phyloP scores from a whole-genome alignment of 2,797 vertebrate species.

The Sebastes steindachneri region DNA sequence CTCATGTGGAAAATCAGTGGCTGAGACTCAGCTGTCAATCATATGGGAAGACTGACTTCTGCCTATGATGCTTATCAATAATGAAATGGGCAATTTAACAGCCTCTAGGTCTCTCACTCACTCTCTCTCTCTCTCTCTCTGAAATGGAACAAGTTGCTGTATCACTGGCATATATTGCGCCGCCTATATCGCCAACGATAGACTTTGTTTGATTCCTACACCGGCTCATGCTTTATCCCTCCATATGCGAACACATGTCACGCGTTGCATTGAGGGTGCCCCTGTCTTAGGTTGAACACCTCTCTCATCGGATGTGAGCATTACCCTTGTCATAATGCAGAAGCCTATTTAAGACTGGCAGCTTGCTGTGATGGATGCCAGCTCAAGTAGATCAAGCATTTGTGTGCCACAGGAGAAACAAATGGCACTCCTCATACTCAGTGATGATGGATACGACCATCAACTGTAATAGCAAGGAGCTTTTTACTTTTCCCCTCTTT shows the following conservation, averaged over 20 bases:
- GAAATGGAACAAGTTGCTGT: slow-evolving; percentile 49
- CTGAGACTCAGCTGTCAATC: slow-evolving; percentile 77
- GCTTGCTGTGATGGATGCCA: slow-evolving; percentile 54
- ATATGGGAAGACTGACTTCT: slow-evolving; percentile 65
- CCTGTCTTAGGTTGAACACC: slow-evolving; percentile 33
- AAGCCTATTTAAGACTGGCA: slow-evolving; percentile 55
- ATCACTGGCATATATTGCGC: slow-evolving; percentile 29
- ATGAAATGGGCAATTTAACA: slow-evolving; percentile 80
- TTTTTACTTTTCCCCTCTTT: slow-evolving; percentile 13
- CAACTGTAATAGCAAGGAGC: slow-evolving; percentile 27
- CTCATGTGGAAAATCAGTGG: slow-evolving; percentile 79
- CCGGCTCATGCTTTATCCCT: slow-evolving; percentile 32
- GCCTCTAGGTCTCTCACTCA: slow-evolving; percentile 44
- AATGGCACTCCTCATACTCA: slow-evolving; percentile 36
- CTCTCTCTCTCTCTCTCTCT: neutral
- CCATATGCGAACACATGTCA: slow-evolving; percentile 29
- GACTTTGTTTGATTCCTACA: slow-evolving; percentile 25
- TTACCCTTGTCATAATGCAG: slow-evolving; percentile 51
- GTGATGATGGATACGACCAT: slow-evolving; percentile 53
- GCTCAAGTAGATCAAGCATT: slow-evolving; percentile 54
- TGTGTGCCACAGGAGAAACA: slow-evolving; percentile 52
- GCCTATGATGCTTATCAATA: slow-evolving; percentile 81
- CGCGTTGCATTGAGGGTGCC: neutral
- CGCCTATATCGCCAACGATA: slow-evolving; percentile 1
- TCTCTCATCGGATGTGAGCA: slow-evolving; percentile 33